Conservation (phyloP, 2,113 vertebrate genomes). For the Sigmodon hispidus region DNA sequence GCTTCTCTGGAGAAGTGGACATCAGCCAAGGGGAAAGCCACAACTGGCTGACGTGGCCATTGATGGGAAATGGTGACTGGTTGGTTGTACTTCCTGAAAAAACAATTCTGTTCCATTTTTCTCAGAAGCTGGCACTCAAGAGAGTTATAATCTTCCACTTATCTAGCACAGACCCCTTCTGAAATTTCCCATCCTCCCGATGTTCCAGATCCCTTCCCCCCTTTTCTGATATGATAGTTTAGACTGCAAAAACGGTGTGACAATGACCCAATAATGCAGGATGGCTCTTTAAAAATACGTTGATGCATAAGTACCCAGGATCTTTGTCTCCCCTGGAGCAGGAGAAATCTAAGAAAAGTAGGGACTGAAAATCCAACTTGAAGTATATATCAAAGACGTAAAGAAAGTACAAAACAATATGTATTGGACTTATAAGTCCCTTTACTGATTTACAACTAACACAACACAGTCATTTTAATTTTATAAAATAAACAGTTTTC, state of each 20-base stretch:
- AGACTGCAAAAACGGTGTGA: not conserved
- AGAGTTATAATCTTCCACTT: not conserved
- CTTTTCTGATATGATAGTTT: not conserved
- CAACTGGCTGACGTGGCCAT: not conserved
- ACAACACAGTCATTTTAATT: not conserved
- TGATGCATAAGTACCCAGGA: not conserved
- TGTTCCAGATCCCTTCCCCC: not conserved
- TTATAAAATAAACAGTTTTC: conserved; percentile 23
- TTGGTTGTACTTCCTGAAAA: not conserved
- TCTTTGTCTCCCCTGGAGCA: not conserved
- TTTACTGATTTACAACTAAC: conserved; percentile 18
- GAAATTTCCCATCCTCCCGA: not conserved
- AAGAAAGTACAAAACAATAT: not conserved
- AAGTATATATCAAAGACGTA: not conserved
- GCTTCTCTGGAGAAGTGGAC: not conserved
- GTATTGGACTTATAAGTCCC: not conserved
- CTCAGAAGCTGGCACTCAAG: not conserved
- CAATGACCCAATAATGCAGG: not conserved
- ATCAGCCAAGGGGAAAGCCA: not conserved
- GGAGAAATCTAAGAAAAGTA: not conserved
- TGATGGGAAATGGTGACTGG: not conserved
- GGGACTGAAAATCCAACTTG: not conserved
- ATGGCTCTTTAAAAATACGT: not conserved
- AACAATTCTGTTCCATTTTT: not conserved
- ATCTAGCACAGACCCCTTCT: not conserved